These are phyloP conservation scores for Delia radicum DNA, from an alignment of 1,140 invertebrate genomes.

Conservation along the genomic window DNA sequence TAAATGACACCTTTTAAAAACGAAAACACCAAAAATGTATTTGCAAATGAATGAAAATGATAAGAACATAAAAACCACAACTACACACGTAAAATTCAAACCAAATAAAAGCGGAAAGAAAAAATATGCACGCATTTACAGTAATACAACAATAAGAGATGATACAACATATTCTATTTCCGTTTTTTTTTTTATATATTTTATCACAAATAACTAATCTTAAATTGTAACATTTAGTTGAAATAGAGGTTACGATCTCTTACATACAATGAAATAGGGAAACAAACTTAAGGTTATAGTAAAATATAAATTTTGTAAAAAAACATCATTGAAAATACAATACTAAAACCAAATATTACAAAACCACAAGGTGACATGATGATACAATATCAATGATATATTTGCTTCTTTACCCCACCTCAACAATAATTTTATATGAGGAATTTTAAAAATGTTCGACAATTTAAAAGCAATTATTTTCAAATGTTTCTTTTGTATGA, in stretches of 20 bases:
- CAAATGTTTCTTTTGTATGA: no score
- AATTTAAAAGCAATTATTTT: no score
- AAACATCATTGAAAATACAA: neutral
- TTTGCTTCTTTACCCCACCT: neutral
- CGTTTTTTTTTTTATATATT: neutral
- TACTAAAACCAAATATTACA: neutral
- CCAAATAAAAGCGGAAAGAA: neutral
- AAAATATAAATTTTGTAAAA: neutral
- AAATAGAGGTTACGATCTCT: neutral
- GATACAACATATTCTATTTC: neutral
- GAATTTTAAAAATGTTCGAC: no score
- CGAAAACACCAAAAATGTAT: neutral
- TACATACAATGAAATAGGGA: neutral
- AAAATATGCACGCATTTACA: neutral
- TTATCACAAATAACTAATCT: neutral
- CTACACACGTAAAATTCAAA: neutral
- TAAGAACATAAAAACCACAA: neutral
- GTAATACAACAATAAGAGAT: neutral
- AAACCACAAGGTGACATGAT: neutral
- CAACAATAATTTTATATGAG: no score
- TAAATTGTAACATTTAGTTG: neutral
- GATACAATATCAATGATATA: neutral
- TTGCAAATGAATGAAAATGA: neutral
- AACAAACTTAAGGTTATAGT: neutral
- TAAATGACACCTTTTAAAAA: conserved; percentile 28